These are phyloP conservation scores for Adela reaumurella DNA, from an alignment of 2,888 invertebrate species.

Conservation along the genomic window DNA sequence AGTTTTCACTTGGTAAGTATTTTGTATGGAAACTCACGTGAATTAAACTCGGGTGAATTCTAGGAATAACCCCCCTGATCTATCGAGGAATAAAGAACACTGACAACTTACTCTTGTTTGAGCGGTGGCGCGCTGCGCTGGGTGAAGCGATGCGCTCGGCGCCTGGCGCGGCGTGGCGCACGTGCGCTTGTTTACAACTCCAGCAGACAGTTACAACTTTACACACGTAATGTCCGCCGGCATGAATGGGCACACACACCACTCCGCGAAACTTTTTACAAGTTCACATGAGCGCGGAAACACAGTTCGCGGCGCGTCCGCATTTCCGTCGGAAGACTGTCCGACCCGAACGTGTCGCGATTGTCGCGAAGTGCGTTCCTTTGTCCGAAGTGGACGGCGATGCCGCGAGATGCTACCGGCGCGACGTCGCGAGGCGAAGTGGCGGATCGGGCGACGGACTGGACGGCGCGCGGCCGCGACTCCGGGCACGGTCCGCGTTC, in stretches of 20 bases:
- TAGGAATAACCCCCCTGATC: too few species aligned
- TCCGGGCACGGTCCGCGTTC: conserved; percentile 16
- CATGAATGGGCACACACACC: background rate
- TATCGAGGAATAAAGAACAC: background rate
- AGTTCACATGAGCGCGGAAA: background rate
- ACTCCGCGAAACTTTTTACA: too few species aligned
- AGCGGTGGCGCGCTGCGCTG: too few species aligned
- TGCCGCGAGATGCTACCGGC: conserved; percentile 16
- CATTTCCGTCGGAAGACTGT: conserved; percentile 19
- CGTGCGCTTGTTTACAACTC: background rate
- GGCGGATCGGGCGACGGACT: conserved; percentile 27
- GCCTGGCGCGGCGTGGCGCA: background rate
- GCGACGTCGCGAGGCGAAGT: conserved; percentile 11
- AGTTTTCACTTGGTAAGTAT: too few species aligned
- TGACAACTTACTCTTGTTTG: background rate
- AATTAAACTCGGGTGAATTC: too few species aligned
- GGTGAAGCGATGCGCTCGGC: background rate
- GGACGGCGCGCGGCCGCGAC: conserved; percentile 16
- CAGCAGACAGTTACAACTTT: background rate
- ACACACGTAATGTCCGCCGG: background rate
- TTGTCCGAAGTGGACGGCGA: conserved; percentile 14
- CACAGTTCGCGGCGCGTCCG: conserved; percentile 23
- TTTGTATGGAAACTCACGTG: too few species aligned
- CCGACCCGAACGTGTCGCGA: conserved; percentile 15
- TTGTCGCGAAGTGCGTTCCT: conserved; percentile 15